phyloP scores from a whole-genome alignment of 2,113 vertebrate species.

The Apistogramma diplotaenia region DNA sequence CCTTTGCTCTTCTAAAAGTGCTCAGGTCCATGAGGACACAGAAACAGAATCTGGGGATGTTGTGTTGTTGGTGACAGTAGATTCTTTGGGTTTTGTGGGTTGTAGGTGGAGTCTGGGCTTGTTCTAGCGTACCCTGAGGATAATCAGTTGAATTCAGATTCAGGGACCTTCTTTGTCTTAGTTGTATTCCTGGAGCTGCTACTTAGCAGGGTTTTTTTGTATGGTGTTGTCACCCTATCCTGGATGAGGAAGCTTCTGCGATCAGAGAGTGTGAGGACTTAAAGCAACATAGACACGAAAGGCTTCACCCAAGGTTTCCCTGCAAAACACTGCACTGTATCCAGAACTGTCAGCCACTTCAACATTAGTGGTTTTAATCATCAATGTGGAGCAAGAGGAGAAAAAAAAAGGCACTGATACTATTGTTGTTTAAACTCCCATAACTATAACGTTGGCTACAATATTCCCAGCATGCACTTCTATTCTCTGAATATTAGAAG shows the following conservation, averaged over 20 bases:
- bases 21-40: accelerated
- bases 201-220: neutral
- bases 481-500: neutral
- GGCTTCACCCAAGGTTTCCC: neutral
- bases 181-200: neutral
- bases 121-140: neutral
- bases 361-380: neutral
- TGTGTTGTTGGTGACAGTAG: neutral
- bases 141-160: neutral
- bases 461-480: neutral
- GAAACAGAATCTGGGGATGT: neutral
- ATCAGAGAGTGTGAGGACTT: neutral
- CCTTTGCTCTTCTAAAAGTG: neutral
- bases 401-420: neutral
- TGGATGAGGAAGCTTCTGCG: neutral
- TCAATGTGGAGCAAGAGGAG: neutral
- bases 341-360: neutral
- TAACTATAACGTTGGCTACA: neutral
- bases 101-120: neutral
- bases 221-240: neutral
- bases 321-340: neutral
- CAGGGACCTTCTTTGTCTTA: neutral
- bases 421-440: neutral
- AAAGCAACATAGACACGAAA: neutral
- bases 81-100: neutral